Percentiles rank a stretch among this genome's conserved stretches.
Evolutionary conservation across 2,888 invertebrate genomes (phyloP).

Genomic region (Scotopteryx bipunctaria): DNA sequence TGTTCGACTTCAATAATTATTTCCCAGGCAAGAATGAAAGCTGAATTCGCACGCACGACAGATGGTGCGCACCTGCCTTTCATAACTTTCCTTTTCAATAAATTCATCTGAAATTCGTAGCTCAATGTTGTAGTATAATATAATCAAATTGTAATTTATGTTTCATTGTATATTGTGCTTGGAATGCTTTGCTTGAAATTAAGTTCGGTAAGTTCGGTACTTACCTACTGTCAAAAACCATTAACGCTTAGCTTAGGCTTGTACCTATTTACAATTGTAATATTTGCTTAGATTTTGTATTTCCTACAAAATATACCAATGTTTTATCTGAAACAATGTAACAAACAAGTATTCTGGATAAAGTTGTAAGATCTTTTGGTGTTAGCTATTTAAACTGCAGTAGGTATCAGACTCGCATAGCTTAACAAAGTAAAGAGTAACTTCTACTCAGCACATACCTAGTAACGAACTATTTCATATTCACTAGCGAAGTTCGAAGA

Average conservation of each 20-base stretch:
- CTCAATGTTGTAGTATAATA: conserved; percentile 38
- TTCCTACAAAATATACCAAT: too few species aligned
- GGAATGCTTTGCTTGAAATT: conserved; percentile 2
- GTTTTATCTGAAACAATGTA: too few species aligned
- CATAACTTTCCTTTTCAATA: conserved; percentile 69
- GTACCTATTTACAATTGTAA: too few species aligned
- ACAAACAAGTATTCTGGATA: too few species aligned
- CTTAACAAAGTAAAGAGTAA: conserved; percentile 27
- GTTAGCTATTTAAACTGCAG: too few species aligned
- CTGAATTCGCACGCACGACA: conserved; percentile 51
- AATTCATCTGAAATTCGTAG: conserved; percentile 48
- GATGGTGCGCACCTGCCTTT: conserved; percentile 58
- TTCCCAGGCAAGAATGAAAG: conserved; percentile 52
- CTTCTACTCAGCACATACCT: conserved; percentile 37
- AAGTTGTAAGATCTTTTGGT: too few species aligned
- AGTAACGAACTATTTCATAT: conserved; percentile 51
- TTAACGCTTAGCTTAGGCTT: too few species aligned
- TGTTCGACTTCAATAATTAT: conserved; percentile 51
- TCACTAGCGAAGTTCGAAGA: conserved; percentile 51
- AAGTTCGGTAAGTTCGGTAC: neutral
- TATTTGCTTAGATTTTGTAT: too few species aligned
- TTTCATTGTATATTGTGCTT: conserved; percentile 25
- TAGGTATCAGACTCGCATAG: conserved; percentile 1
- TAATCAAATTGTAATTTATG: conserved; percentile 46
- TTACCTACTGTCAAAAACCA: too few species aligned